phyloP scores from a whole-genome alignment of 2,113 vertebrate species.

The Cavia porcellus region DNA sequence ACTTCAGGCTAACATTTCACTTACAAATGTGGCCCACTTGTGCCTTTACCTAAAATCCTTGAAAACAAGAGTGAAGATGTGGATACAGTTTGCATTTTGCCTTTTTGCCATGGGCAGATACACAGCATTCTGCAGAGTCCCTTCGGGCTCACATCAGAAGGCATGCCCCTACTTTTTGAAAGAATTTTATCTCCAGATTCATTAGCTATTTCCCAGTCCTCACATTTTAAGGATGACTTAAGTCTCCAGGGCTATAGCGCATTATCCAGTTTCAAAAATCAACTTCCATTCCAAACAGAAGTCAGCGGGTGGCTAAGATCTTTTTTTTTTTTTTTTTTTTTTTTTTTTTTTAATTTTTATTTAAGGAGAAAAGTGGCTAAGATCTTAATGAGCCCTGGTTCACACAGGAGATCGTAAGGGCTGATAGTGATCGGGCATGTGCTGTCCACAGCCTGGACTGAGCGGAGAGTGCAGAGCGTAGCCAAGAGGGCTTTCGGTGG shows the following conservation, averaged over 20 bases:
- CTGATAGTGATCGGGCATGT: fast-evolving
- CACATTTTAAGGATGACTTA: conserved; percentile 78
- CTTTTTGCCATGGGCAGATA: not conserved
- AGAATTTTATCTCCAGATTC: conserved; percentile 79
- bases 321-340: too few relatives aligned
- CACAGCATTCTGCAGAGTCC: not conserved
- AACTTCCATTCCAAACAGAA: conserved; percentile 63
- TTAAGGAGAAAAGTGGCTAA: not conserved
- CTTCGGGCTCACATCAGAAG: conserved; percentile 70
- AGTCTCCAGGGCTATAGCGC: conserved; percentile 73
- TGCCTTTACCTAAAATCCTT: conserved; percentile 29
- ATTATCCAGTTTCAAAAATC: conserved; percentile 81
- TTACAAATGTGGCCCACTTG: not conserved
- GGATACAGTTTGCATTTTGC: not conserved
- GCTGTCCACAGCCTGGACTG: fast-evolving
- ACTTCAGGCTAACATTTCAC: conserved; percentile 37
- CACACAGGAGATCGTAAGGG: not conserved
- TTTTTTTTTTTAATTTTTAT: too few relatives aligned
- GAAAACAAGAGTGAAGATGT: not conserved
- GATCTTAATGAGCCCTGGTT: fast-evolving
- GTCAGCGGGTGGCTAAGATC: not conserved
- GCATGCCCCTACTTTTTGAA: conserved; percentile 72
- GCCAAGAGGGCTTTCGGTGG: not conserved
- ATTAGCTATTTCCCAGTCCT: conserved; percentile 79
- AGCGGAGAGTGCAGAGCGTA: not conserved